Conservation (phyloP, 2,888 invertebrate genomes). For the Pemphredon lugubris region DNA sequence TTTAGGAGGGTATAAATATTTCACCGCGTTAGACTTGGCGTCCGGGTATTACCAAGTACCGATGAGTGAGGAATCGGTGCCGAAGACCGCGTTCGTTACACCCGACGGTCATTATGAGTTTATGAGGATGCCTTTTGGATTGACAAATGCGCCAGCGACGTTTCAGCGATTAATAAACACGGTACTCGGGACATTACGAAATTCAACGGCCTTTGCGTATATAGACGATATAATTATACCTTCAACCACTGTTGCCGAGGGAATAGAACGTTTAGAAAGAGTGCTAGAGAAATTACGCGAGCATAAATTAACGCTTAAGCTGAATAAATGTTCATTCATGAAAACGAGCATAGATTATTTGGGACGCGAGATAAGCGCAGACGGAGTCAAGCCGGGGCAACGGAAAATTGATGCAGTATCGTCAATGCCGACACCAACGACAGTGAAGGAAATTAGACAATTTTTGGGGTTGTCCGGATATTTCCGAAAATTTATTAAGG, state of each 20-base stretch:
- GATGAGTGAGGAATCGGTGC: background rate
- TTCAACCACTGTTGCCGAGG: slow-evolving; percentile 51
- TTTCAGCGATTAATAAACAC: no score
- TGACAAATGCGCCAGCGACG: no score
- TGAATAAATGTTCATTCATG: slow-evolving; percentile 65
- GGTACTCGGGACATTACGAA: slow-evolving; percentile 67
- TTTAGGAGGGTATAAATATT: no score
- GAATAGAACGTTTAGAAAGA: slow-evolving; percentile 48
- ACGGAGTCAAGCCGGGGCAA: slow-evolving; percentile 54
- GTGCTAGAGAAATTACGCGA: no score
- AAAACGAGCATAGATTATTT: no score
- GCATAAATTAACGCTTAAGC: slow-evolving; percentile 65
- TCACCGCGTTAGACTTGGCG: no score
- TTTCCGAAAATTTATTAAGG: slow-evolving; percentile 27
- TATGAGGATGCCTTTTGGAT: slow-evolving; percentile 46
- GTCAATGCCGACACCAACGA: no score
- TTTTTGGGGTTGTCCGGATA: slow-evolving; percentile 26
- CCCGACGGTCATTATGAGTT: no score
- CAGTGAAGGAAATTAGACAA: slow-evolving; percentile 15
- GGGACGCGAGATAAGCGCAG: slow-evolving; percentile 63
- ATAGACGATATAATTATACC: slow-evolving; percentile 68
- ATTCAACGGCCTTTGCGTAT: slow-evolving; percentile 57
- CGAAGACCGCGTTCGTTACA: no score
- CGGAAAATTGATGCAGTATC: slow-evolving; percentile 40
- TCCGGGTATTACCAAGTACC: no score